Percentiles rank a stretch among this genome's conserved stretches.
phyloP scores from a whole-genome alignment of 2,113 vertebrate genomes.

The Syrmaticus mikado region DNA sequence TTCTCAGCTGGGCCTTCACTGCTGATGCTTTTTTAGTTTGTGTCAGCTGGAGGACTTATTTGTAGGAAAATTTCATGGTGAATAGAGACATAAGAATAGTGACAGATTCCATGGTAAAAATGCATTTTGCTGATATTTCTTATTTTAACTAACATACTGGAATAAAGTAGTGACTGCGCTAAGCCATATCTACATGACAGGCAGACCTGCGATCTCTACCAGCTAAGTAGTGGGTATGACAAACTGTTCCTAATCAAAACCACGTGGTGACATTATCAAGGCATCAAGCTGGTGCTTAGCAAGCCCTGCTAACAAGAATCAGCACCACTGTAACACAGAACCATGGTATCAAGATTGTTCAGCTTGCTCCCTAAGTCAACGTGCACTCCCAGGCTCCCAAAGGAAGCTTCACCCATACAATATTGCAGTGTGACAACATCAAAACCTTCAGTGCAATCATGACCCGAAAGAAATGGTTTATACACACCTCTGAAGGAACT shows the following conservation, averaged over 20 bases:
- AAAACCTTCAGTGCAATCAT: background rate
- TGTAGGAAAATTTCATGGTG: background rate
- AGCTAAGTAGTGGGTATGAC: background rate
- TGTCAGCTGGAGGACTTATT: background rate
- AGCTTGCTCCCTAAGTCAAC: background rate
- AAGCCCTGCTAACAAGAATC: background rate
- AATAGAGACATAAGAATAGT: background rate
- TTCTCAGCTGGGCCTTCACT: background rate
- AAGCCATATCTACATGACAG: background rate
- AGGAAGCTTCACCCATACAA: background rate
- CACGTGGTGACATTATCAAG: background rate
- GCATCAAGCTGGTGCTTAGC: background rate
- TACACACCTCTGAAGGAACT: background rate
- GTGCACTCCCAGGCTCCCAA: accelerated
- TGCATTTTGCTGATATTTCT: background rate
- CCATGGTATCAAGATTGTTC: background rate
- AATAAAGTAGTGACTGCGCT: background rate
- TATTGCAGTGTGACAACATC: background rate
- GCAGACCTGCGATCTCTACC: background rate
- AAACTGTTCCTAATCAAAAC: background rate
- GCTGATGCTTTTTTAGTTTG: background rate
- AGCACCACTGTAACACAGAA: background rate
- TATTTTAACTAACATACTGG: background rate
- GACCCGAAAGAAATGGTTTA: background rate
- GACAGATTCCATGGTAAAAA: background rate